Conservation (phyloP, 2,797 vertebrate species). For the Eptatretus atami region DNA sequence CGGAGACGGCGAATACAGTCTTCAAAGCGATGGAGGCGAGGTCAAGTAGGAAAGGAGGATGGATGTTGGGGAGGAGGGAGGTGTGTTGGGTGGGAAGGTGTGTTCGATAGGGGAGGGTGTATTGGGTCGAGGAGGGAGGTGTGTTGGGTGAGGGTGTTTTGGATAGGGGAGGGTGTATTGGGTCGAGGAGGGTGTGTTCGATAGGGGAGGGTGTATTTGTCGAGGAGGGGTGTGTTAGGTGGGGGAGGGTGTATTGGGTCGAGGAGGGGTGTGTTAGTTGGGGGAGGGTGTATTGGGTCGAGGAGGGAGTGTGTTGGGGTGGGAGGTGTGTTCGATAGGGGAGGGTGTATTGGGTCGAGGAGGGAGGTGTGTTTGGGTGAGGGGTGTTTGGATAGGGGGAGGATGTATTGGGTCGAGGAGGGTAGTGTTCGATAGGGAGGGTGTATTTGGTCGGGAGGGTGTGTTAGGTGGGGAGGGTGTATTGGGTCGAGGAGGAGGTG, state of each 20-base stretch:
- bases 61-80: not conserved
- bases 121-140: not conserved
- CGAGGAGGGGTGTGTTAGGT: not conserved
- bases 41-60: not conserved
- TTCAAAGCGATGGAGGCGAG: not conserved
- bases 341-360: not conserved
- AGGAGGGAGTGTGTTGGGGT: not conserved
- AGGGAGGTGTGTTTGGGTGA: not conserved
- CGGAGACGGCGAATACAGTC: not conserved
- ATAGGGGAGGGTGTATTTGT: not conserved
- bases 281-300: not conserved
- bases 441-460: not conserved
- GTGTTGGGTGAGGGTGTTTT: not conserved
- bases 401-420: not conserved
- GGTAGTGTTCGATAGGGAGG: not conserved
- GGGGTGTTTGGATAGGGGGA: not conserved
- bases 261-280: not conserved
- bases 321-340: not conserved
- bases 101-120: not conserved
- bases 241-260: not conserved
- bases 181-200: not conserved
- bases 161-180: not conserved
- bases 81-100: not conserved
- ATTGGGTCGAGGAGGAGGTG: not conserved
- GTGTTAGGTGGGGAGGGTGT: not conserved